These are phyloP conservation scores for Liopterus haemorrhoidalis DNA, from an alignment of 2,888 invertebrate genomes.

Conservation along the genomic window DNA sequence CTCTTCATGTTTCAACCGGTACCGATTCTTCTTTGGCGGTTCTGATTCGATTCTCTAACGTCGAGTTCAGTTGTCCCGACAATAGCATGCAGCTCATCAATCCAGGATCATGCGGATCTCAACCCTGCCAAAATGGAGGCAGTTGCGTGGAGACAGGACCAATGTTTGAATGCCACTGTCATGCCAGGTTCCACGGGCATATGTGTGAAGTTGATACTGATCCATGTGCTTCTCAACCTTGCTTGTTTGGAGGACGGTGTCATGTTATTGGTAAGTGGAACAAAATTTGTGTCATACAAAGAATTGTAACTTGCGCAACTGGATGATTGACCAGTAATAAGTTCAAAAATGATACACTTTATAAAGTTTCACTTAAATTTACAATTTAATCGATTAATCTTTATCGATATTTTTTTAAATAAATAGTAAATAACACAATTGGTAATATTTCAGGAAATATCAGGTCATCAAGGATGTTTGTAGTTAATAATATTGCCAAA, in stretches of 20 bases:
- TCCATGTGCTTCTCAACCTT: slow-evolving; percentile 83
- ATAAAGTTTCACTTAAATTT: too few relatives aligned
- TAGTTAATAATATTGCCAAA: too few relatives aligned
- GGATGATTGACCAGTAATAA: neutral
- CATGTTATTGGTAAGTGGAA: slow-evolving; percentile 46
- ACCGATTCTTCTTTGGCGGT: slow-evolving; percentile 55
- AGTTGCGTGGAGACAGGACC: slow-evolving; percentile 59
- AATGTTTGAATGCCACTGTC: slow-evolving; percentile 72
- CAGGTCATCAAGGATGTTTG: too few relatives aligned
- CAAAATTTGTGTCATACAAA: too few relatives aligned
- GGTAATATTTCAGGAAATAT: too few relatives aligned
- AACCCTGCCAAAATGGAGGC: slow-evolving; percentile 72
- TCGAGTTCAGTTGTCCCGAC: slow-evolving; percentile 64
- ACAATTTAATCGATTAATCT: too few relatives aligned
- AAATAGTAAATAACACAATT: too few relatives aligned
- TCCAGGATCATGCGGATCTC: slow-evolving; percentile 65
- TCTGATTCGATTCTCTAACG: slow-evolving; percentile 61
- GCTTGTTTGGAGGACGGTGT: slow-evolving; percentile 74
- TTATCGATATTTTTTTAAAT: too few relatives aligned
- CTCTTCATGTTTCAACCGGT: slow-evolving; percentile 63
- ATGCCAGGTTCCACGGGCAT: slow-evolving; percentile 66
- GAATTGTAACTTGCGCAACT: slow-evolving; percentile 51
- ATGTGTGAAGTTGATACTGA: slow-evolving; percentile 81
- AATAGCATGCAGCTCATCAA: slow-evolving; percentile 50
- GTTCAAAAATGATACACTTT: too few relatives aligned